A percentile compares a stretch with the other conserved stretches of the same genome.
These are phyloP conservation scores for Hermaeophaga mercurialis DNA, from an alignment of 2,888 invertebrate species.

Conservation along the genomic window DNA sequence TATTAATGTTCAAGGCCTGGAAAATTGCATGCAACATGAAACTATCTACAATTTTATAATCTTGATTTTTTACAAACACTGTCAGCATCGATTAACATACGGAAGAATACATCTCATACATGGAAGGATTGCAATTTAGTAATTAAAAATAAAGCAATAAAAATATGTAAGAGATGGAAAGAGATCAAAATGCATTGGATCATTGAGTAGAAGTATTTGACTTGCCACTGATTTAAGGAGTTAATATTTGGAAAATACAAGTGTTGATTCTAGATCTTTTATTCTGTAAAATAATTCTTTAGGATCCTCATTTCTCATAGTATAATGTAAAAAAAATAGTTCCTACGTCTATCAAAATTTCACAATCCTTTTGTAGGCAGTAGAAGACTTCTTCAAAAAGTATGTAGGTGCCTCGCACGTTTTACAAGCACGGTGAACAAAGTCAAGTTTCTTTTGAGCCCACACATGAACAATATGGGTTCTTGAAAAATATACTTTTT, in stretches of 20 bases:
- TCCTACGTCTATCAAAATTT: too few species aligned
- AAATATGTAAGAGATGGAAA: too few species aligned
- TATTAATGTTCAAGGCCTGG: neutral
- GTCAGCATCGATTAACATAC: neutral
- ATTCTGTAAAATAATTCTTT: too few species aligned
- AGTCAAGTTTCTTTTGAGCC: conserved; percentile 1
- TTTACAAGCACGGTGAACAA: neutral
- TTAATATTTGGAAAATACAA: too few species aligned
- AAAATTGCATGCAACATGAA: conserved; percentile 3
- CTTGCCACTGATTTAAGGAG: too few species aligned
- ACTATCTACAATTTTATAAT: neutral
- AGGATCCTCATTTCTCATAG: too few species aligned
- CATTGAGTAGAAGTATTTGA: too few species aligned
- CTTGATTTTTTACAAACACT: conserved; percentile 2
- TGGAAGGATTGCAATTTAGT: neutral
- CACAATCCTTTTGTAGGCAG: conserved; percentile 10
- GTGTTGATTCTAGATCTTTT: too few species aligned
- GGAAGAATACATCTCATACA: neutral
- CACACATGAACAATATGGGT: conserved; percentile 2
- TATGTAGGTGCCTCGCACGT: conserved; percentile 11
- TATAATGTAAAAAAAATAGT: too few species aligned
- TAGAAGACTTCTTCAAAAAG: conserved; percentile 1
- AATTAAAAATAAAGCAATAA: neutral
- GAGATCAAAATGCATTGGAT: too few species aligned
- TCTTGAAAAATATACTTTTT: neutral